Base-by-base conservation (phyloP, 2,113 vertebrate species). In the Eidolon helvum region DNA sequence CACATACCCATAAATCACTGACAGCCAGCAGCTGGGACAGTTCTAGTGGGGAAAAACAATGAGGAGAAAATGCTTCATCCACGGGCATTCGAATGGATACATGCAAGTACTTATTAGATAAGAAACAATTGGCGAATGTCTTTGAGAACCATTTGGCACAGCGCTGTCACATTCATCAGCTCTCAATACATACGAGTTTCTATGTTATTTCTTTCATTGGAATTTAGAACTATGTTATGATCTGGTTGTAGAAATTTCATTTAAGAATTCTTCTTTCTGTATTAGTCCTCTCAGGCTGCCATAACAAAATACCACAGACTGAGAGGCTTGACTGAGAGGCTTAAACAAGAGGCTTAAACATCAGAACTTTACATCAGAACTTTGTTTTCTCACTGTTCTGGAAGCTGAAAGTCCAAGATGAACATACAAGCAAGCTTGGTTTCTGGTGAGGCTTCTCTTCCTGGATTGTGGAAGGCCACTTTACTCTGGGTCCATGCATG, bases 21-120 rank as follows among this genome's bases (percentile, higher is more conserved):
- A 61, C 38, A 57, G 48, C 22, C 26, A 72, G 61, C 26, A 65
- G 24, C 89, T 43, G 65, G 80, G 57, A 48, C 10, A 77, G 26
- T 66, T 38, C 66, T 22, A 12, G 40, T 11, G 50, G 35, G 87
- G 2, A 28, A 40, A 22, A 38, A 35, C 22, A 33, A 15, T 6
- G 6, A 0, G 0, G 50, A 14, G 21, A 9, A 18, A 38, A 21
- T 9, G 21, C 26, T 53, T 85, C 33, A 24, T 10, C 50, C 7
- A 0, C 0, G 11, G 69, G 35, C 11, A 7, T n/a, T 22, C 28
- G 38, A n/a, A 26, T 28, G 19, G 48, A 18, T 59, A 22, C 26
- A 2, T 83, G 85, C 12, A 11, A 18, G 55, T 8, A 16, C 45
- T 53, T 50, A 11, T 18, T 24, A 26, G 77, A 21, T 43, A 61